These are phyloP conservation scores for Prunella fulvescens DNA, from an alignment of 2,113 vertebrate genomes.

Conservation along the genomic window DNA sequence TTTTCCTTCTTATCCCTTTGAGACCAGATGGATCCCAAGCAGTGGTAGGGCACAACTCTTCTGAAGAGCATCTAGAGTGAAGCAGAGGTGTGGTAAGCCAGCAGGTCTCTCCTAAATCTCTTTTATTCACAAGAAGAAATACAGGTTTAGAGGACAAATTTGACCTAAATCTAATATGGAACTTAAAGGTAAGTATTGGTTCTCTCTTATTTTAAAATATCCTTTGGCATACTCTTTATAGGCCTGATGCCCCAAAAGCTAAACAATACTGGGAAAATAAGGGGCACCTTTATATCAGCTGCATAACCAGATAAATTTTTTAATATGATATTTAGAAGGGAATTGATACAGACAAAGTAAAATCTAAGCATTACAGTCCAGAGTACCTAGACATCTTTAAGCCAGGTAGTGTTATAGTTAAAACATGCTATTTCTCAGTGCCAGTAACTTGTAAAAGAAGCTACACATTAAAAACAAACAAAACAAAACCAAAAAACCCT, in stretches of 20 bases:
- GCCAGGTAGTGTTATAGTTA: neutral
- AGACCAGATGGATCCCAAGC: conserved; percentile 93
- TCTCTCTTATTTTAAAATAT: neutral
- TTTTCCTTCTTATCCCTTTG: conserved; percentile 89
- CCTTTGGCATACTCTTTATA: neutral
- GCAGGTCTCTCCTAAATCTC: neutral
- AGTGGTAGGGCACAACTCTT: conserved; percentile 92
- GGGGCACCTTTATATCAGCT: neutral
- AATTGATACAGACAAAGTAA: neutral
- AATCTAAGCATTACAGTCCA: neutral
- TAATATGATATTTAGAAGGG: neutral
- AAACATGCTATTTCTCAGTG: neutral
- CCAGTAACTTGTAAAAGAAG: neutral
- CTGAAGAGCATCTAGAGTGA: conserved; percentile 86
- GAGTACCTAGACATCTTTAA: neutral
- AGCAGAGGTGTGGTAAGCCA: neutral
- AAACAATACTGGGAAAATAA: neutral
- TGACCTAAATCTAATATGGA: neutral
- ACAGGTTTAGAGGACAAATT: neutral
- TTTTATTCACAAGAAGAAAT: neutral
- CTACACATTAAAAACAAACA: neutral
- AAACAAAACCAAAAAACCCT: neutral
- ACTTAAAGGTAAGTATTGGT: neutral
- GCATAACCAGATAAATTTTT: too few species aligned
- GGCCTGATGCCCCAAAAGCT: neutral